Evolutionary conservation across 2,888 invertebrate genomes (phyloP).

Genomic region (Xylocampa areola): DNA sequence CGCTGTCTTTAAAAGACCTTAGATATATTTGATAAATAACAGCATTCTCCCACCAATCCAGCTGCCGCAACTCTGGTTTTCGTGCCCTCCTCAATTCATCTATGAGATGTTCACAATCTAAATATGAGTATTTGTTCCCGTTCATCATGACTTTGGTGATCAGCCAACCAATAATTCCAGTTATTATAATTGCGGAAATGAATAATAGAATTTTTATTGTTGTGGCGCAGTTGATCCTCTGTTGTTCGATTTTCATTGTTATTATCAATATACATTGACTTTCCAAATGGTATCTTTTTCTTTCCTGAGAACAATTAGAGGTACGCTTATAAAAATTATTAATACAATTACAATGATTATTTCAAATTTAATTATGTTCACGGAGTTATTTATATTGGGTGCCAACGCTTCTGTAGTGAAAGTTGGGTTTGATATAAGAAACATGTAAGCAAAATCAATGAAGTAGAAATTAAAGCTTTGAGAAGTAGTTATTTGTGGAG

Average conservation of each 20-base stretch:
- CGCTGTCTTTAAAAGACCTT: slow-evolving; percentile 94
- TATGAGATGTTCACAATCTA: neutral
- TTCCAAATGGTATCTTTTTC: too few species aligned
- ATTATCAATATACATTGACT: too few species aligned
- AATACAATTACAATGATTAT: too few species aligned
- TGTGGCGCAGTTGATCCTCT: neutral
- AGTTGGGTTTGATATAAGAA: too few species aligned
- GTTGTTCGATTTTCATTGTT: neutral
- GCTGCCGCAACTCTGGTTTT: slow-evolving; percentile 35
- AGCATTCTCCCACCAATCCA: slow-evolving; percentile 88
- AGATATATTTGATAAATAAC: slow-evolving; percentile 95
- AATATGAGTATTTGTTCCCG: neutral
- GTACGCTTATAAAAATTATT: too few species aligned
- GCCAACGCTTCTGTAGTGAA: too few species aligned
- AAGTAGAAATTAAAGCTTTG: too few species aligned
- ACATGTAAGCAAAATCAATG: too few species aligned
- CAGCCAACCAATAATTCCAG: neutral
- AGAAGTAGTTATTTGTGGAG: too few species aligned
- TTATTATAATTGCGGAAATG: neutral
- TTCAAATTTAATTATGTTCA: too few species aligned
- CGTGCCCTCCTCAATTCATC: neutral
- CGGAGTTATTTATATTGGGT: too few species aligned
- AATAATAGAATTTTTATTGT: neutral
- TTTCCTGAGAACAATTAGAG: too few species aligned
- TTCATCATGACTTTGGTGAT: neutral